Percentiles rank a stretch among this genome's conserved stretches.
phyloP scores from a whole-genome alignment of 2,113 vertebrate species.

The Lasiurus borealis region DNA sequence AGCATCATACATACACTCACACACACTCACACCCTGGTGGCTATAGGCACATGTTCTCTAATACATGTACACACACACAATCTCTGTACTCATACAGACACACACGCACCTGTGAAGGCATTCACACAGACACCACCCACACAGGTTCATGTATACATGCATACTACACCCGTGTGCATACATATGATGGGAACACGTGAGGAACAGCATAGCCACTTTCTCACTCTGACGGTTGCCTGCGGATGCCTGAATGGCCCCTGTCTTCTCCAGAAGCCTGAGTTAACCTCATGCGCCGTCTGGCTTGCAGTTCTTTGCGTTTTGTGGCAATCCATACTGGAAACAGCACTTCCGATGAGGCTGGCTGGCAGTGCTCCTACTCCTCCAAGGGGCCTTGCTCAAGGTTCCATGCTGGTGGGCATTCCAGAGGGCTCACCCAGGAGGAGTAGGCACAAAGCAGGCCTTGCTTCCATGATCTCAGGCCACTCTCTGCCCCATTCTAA shows the following conservation, averaged over 20 bases:
- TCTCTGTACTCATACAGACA: neutral
- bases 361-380: neutral
- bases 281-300: neutral
- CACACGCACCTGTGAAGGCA: too few species aligned
- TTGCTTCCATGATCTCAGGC: neutral
- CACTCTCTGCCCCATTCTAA: neutral
- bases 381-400: neutral
- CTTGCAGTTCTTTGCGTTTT: neutral
- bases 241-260: neutral
- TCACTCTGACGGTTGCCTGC: rapidly evolving
- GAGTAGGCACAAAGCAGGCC: neutral
- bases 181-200: neutral
- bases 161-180: too few species aligned
- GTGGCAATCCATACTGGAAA: neutral
- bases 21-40: neutral
- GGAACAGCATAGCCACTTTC: neutral
- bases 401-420: neutral
- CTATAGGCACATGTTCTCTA: neutral
- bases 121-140: neutral
- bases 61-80: neutral
- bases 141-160: neutral
- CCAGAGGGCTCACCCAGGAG: neutral
- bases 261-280: neutral
- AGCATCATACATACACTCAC: neutral
- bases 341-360: neutral